Base-by-base conservation (phyloP, 2,888 invertebrate species). In the Elmis aenea region DNA sequence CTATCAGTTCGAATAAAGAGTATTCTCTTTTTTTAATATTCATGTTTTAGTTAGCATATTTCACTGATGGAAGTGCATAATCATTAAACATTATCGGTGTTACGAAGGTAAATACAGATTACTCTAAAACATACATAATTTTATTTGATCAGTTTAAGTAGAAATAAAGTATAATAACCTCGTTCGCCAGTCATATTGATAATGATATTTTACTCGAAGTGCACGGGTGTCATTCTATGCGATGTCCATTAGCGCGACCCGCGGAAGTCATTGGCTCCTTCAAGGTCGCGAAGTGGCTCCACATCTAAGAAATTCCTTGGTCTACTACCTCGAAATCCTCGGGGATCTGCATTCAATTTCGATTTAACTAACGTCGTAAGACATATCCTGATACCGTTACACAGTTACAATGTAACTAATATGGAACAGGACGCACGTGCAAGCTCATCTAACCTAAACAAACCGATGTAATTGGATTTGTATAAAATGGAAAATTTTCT, bases 251-350 rank as follows among this genome's bases (percentile, higher is more conserved):
- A 54, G 50, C 45, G 38, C 33, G 36, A 35, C 30, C 36, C 37
- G 54, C 58, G 58, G 57, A 59, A 59, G 58, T 59, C 59, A 58
- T 57, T 59, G 58, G 47, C 59, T 57, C 52, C 46, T 58, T 50
- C 58, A 59, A 59, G 59, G 59, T 47, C 58, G 52, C 40, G 38
- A 21, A 33, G 45, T 38, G 38, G 38, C 38, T 34, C 34, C 33
- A 37, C 38, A 29, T 37, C 37, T 38, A 41, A 33, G 42, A 41
- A 46, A 46, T 46, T 46, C 37, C 41, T 42, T 46, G 46, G 36
- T 44, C 35, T 29, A 35, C 24, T 44, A 44, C 34, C 25, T 40
- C 35, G 35, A 32, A 40, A 34, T 40, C 40, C 34, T 35, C 18
- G 10, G 31, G 37, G 37, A 37, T 22, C 30, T 16, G 18, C 18